A percentile compares a stretch with the other conserved stretches of the same genome.
Conservation (phyloP, 2,888 invertebrate genomes). For the Prenolepis imparis region DNA sequence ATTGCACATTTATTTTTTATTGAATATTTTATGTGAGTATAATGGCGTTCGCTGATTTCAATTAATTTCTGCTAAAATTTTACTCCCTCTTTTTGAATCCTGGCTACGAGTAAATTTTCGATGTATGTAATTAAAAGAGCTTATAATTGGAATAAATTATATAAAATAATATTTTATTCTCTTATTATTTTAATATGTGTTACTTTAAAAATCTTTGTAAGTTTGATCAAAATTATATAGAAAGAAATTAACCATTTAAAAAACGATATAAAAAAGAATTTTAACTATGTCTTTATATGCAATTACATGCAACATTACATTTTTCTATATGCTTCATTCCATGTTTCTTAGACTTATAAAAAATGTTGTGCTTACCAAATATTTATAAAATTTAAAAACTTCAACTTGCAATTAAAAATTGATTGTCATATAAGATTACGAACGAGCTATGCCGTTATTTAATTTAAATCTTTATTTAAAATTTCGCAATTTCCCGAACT, state of each 20-base stretch:
- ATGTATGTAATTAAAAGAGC: not conserved
- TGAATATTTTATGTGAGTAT: slow-evolving; percentile 17
- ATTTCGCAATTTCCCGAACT: slow-evolving; percentile 4
- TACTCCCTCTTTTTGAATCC: not conserved
- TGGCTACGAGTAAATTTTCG: not conserved
- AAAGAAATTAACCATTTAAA: not conserved
- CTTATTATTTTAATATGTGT: not conserved
- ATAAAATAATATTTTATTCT: not conserved
- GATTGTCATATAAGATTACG: not conserved
- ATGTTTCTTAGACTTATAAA: not conserved
- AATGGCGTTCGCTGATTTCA: not conserved
- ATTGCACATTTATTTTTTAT: not conserved
- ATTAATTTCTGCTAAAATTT: slow-evolving; percentile 16
- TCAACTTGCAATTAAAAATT: not conserved
- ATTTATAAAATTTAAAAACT: not conserved
- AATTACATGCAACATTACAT: not conserved
- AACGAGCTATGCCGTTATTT: not conserved
- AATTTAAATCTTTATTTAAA: not conserved
- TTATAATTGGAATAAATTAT: not conserved
- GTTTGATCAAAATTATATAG: not conserved
- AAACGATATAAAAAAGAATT: not conserved
- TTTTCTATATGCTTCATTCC: not conserved
- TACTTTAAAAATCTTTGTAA: not conserved
- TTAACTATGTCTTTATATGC: not conserved
- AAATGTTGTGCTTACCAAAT: slow-evolving; percentile 1